Conservation (phyloP, 2,113 vertebrate genomes). For the Toxotes chatareus region DNA sequence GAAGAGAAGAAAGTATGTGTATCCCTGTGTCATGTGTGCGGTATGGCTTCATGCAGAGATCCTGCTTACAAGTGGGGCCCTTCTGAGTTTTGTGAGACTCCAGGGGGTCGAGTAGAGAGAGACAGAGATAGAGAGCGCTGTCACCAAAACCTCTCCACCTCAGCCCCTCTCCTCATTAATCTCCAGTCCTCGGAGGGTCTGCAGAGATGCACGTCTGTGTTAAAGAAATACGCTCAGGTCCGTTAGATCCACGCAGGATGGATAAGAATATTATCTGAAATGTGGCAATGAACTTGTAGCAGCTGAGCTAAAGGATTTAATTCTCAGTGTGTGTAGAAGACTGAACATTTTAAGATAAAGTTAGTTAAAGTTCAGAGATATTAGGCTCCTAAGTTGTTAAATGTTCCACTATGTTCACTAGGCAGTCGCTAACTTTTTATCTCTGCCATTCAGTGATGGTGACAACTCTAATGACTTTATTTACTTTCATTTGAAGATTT, state of each 20-base stretch:
- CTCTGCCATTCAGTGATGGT: not conserved
- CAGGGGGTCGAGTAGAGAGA: constrained; percentile 54
- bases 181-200: constrained; percentile 45
- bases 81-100: constrained; percentile 67
- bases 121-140: constrained; percentile 52
- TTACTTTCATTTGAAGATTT: not conserved
- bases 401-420: too few relatives aligned
- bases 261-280: not conserved
- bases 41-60: constrained; percentile 42
- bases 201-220: constrained; percentile 28
- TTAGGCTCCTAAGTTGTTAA: too few relatives aligned
- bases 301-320: not conserved
- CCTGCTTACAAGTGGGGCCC: constrained; percentile 56
- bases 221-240: constrained; percentile 38
- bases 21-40: constrained; percentile 49
- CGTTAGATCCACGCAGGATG: not conserved
- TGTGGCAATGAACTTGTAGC: not conserved
- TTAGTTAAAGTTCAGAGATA: too few relatives aligned
- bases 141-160: constrained; percentile 52
- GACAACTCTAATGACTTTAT: not conserved
- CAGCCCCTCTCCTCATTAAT: constrained; percentile 53
- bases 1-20: not conserved
- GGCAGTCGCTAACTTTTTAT: not conserved
- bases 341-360: not conserved
- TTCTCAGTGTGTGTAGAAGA: not conserved